Evolutionary conservation across 2,888 invertebrate genomes (phyloP).

Genomic region (Thereva nobilitata): DNA sequence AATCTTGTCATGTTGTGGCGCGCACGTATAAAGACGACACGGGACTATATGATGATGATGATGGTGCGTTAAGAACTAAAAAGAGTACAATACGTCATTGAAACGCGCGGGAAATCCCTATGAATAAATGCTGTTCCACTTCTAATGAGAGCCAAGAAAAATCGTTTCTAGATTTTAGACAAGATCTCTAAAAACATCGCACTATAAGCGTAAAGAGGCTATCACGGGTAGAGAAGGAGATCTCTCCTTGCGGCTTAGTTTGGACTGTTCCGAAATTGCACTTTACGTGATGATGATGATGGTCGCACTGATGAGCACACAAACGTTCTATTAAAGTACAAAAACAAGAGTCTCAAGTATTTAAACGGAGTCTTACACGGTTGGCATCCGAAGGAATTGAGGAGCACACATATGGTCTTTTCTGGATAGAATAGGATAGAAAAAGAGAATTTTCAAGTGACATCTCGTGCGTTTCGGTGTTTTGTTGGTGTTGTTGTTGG

Average conservation of each 20-base stretch:
- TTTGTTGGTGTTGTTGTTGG: not conserved
- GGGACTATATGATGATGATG: conserved; percentile 1
- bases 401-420: conserved; percentile 23
- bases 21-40: too few species aligned
- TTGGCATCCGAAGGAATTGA: conserved; percentile 21
- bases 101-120: conserved; percentile 41
- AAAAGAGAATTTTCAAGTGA: conserved; percentile 27
- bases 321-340: conserved; percentile 35
- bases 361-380: conserved; percentile 24
- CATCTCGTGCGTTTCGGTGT: conserved; percentile 19
- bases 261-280: too few species aligned
- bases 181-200: not conserved
- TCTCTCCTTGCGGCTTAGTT: too few species aligned
- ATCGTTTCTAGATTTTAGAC: not conserved
- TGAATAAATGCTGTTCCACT: conserved; percentile 38
- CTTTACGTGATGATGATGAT: not conserved
- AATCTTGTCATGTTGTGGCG: conserved; percentile 11
- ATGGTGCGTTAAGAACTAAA: conserved; percentile 10
- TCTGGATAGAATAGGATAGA: conserved; percentile 36
- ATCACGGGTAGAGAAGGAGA: too few species aligned
- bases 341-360: conserved; percentile 34
- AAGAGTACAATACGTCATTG: conserved; percentile 26
- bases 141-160: conserved; percentile 9
- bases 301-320: conserved; percentile 23
- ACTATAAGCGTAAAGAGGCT: not conserved